These are phyloP conservation scores for Thripadectes ignobilis DNA, from an alignment of 2,797 vertebrate species.

Conservation along the genomic window DNA sequence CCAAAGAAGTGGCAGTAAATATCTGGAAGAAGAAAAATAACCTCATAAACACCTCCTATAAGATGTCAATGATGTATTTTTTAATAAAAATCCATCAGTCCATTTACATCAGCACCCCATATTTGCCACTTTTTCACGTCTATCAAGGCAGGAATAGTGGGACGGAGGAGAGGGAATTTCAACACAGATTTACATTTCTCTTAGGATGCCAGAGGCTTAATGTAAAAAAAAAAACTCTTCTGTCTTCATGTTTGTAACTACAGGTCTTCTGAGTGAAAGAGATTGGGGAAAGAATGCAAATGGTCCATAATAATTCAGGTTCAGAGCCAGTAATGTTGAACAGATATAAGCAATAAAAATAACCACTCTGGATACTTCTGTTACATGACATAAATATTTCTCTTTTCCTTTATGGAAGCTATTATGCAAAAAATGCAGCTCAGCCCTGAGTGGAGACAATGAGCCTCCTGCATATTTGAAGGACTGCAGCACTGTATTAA, in stretches of 20 bases:
- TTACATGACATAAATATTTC: slow-evolving; percentile 6
- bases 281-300: slow-evolving; percentile 17
- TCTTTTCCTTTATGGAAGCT: slow-evolving; percentile 31
- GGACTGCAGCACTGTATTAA: background rate
- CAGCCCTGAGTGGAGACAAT: background rate
- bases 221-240: background rate
- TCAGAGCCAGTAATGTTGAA: background rate
- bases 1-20: background rate
- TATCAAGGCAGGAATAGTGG: background rate
- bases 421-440: slow-evolving; percentile 15
- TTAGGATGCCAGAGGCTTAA: background rate
- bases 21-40: background rate
- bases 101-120: background rate
- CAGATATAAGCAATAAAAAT: slow-evolving; percentile 13
- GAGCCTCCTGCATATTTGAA: background rate
- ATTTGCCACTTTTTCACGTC: background rate
- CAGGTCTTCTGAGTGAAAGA: background rate
- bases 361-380: slow-evolving; percentile 17
- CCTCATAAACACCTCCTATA: background rate
- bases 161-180: background rate
- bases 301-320: background rate
- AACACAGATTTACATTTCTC: background rate
- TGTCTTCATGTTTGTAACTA: background rate
- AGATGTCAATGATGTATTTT: background rate
- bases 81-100: background rate